Evolutionary conservation across 2,113 vertebrate genomes (phyloP).

Genomic region (Papio anubis): DNA sequence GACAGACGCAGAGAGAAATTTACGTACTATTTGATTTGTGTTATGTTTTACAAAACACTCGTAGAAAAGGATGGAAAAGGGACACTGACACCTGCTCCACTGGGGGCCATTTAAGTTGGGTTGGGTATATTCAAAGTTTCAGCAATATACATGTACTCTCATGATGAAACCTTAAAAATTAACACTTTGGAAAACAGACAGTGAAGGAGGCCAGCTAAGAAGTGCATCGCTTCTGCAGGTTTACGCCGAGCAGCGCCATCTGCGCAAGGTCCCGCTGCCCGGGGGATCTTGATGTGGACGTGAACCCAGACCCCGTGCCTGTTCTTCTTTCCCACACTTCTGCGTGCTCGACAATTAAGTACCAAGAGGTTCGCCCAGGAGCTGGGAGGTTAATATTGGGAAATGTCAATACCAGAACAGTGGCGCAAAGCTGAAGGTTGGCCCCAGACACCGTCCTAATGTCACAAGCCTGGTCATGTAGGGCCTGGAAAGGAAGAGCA

Average conservation of each 20-base stretch:
- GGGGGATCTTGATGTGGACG: fast-evolving
- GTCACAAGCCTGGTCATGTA: neutral
- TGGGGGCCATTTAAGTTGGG: fast-evolving
- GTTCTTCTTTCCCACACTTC: fast-evolving
- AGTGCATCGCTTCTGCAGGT: fast-evolving
- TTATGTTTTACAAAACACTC: too few species aligned
- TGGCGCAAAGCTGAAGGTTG: neutral
- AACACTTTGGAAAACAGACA: neutral
- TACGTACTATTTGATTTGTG: fast-evolving
- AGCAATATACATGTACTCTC: neutral
- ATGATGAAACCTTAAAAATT: fast-evolving
- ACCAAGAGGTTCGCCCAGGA: neutral
- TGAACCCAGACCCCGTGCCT: fast-evolving
- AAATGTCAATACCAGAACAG: neutral
- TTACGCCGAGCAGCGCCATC: fast-evolving
- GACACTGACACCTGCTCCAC: fast-evolving
- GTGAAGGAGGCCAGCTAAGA: fast-evolving
- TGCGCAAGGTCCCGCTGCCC: neutral
- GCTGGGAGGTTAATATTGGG: fast-evolving
- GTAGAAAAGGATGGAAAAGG: neutral
- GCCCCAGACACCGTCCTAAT: neutral
- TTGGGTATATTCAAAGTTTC: neutral
- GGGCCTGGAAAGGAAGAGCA: neutral
- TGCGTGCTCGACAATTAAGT: fast-evolving
- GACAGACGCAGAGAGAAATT: fast-evolving